These are phyloP conservation scores for Pollimyrus isidori DNA, from an alignment of 2,113 vertebrate species.

Conservation along the genomic window DNA sequence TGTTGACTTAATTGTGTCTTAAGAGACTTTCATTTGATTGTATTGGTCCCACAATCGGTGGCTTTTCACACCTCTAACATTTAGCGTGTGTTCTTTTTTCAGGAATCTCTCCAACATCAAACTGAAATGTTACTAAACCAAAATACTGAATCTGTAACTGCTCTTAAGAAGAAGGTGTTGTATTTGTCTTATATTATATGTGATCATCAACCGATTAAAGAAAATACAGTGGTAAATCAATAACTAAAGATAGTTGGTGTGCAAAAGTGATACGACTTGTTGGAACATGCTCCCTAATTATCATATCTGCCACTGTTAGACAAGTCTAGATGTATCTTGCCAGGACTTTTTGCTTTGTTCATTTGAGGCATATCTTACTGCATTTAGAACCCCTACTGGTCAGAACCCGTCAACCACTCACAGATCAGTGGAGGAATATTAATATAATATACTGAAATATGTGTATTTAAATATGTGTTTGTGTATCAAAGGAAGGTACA, in stretches of 20 bases:
- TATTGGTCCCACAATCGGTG: not conserved
- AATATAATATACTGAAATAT: not conserved
- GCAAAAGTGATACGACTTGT: not conserved
- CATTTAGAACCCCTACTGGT: not conserved
- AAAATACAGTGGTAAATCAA: not conserved
- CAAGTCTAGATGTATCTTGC: not conserved
- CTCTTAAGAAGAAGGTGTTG: slow-evolving; percentile 77
- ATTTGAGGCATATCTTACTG: not conserved
- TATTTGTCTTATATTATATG: not conserved
- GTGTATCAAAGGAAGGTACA: not conserved
- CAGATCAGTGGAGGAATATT: not conserved
- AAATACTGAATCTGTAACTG: slow-evolving; percentile 65
- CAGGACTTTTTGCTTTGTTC: not conserved
- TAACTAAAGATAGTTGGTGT: not conserved
- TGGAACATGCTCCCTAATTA: not conserved
- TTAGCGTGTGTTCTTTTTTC: not conserved
- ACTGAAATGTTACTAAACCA: slow-evolving; percentile 58
- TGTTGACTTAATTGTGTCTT: not conserved
- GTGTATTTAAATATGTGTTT: not conserved
- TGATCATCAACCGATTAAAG: not conserved
- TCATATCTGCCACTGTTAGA: not conserved
- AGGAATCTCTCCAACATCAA: slow-evolving; percentile 71
- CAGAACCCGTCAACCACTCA: not conserved
- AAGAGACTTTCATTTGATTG: not conserved
- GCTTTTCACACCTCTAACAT: not conserved